Conservation (phyloP, 1,140 invertebrate species). For the Forficula auricularia region DNA sequence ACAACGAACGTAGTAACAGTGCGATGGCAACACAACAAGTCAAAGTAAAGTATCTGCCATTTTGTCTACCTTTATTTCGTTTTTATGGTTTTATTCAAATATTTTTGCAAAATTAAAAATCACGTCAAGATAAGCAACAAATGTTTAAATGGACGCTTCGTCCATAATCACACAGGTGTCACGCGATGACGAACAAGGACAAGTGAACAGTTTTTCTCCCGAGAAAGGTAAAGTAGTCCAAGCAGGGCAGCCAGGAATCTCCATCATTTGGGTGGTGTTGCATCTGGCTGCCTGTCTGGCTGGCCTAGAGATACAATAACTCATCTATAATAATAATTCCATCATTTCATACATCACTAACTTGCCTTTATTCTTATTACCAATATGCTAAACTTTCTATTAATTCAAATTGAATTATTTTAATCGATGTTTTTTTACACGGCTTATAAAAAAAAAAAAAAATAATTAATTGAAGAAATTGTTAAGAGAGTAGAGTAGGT, state of each 20-base stretch:
- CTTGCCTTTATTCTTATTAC: not conserved
- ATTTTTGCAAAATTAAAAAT: slow-evolving; percentile 10
- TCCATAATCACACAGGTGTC: slow-evolving; percentile 95
- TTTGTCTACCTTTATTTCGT: slow-evolving; percentile 12
- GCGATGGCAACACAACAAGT: slow-evolving; percentile 7
- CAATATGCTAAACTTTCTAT: not conserved
- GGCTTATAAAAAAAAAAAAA: slow-evolving; percentile 1
- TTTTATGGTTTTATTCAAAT: slow-evolving; percentile 13
- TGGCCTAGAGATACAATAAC: no score
- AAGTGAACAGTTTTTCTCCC: slow-evolving; percentile 73
- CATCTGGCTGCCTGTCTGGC: slow-evolving; percentile 4
- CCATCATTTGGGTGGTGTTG: slow-evolving; percentile 4
- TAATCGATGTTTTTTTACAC: slow-evolving; percentile 6
- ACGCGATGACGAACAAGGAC: slow-evolving; percentile 87
- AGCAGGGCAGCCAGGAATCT: no score
- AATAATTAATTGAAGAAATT: no score
- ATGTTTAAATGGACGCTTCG: slow-evolving; percentile 92
- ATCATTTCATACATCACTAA: not conserved
- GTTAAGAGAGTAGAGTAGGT: no score
- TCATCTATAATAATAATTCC: not conserved
- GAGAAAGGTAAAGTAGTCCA: slow-evolving; percentile 65
- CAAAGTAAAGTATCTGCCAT: slow-evolving; percentile 13
- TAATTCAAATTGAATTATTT: not conserved
- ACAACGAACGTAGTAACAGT: no score
- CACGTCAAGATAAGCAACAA: slow-evolving; percentile 30